phyloP scores from a whole-genome alignment of 2,888 invertebrate genomes.

The Heliconius ismenius region DNA sequence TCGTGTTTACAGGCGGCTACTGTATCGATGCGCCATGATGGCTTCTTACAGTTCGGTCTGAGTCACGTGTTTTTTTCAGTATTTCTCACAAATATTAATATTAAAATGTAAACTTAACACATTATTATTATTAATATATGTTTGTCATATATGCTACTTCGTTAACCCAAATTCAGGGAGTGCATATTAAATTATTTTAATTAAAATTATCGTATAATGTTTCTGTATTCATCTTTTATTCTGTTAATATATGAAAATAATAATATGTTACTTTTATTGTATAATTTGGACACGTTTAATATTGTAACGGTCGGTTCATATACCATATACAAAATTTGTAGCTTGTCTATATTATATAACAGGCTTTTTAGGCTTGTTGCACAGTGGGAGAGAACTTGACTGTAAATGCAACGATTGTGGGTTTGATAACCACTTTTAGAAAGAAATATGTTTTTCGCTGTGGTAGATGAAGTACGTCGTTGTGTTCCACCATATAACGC shows the following conservation, averaged over 20 bases:
- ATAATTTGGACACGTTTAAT: background rate
- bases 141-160: background rate
- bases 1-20: background rate
- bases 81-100: no score
- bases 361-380: no score
- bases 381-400: no score
- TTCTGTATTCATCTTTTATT: background rate
- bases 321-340: background rate
- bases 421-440: no score
- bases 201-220: background rate
- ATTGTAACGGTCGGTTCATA: background rate
- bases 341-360: no score
- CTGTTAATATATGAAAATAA: background rate
- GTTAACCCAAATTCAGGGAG: conserved; percentile 9
- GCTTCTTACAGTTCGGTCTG: background rate
- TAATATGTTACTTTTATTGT: background rate
- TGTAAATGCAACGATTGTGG: no score
- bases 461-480: no score
- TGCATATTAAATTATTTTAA: conserved; percentile 2
- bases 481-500: no score
- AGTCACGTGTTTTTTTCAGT: no score
- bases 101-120: background rate
- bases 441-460: no score
- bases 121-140: background rate
- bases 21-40: background rate